Evolutionary conservation across 2,113 vertebrate species (phyloP).

Genomic region (Forbesichthys agassizii): DNA sequence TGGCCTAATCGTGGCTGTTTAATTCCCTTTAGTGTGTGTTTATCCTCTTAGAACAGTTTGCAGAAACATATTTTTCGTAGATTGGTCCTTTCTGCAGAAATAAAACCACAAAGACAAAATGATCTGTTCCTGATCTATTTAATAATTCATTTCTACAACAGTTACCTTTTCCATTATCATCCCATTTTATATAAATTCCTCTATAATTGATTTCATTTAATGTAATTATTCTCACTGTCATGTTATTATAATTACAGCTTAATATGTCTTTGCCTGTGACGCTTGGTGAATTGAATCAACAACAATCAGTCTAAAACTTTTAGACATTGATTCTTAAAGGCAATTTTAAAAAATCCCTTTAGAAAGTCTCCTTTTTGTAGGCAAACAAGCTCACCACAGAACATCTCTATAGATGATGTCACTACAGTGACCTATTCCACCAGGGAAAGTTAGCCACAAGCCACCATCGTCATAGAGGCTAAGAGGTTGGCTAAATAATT

Average conservation of each 20-base stretch:
- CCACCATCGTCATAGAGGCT: constrained; percentile 45
- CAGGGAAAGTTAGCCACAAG: constrained; percentile 44
- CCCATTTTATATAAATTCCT: too few relatives aligned
- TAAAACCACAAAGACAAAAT: too few relatives aligned
- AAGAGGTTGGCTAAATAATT: constrained; percentile 57
- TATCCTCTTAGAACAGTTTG: too few relatives aligned
- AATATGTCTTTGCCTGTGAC: too few relatives aligned
- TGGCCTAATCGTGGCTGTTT: not conserved
- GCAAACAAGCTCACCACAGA: not conserved
- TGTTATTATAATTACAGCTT: too few relatives aligned
- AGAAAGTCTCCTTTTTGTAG: constrained; percentile 1
- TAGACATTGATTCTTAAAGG: constrained; percentile 18
- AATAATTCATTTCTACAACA: too few relatives aligned
- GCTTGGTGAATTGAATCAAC: constrained; percentile 18
- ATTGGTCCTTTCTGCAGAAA: too few relatives aligned
- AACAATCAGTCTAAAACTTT: constrained; percentile 31
- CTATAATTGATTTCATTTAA: too few relatives aligned
- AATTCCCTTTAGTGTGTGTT: not conserved
- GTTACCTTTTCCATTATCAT: too few relatives aligned
- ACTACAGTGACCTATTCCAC: constrained; percentile 33
- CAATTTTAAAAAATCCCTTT: not conserved
- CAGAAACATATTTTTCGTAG: too few relatives aligned
- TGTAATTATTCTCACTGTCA: too few relatives aligned
- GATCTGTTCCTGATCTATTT: too few relatives aligned
- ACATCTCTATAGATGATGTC: constrained; percentile 15